Evolutionary conservation across 37 sponge, comb jelly and placozoan genomes (phyloP), one percentile per base, ranked within the genome.

Genomic region (Spongia lamella): DNA sequence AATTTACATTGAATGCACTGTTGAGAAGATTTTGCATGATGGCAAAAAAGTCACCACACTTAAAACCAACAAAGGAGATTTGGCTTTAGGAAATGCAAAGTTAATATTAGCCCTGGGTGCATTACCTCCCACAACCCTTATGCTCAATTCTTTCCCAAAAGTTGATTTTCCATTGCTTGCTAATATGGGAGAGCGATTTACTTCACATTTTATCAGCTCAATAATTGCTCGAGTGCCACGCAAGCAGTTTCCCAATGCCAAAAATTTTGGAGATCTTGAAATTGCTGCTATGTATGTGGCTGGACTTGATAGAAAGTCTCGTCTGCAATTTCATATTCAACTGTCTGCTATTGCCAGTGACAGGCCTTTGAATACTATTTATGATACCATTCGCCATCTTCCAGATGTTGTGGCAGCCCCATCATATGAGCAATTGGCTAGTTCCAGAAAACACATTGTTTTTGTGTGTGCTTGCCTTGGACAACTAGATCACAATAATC

Each of bases 211-310:
- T 43, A 4, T 20, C 26, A 29, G 21, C n/a, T 26, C 63, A 15
- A 25, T 19, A 19, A 17, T 1, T 72, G 27, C 25, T 34, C 24
- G 53, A 24, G 9, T 36, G 20, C 77, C 38, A 20, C 38, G 14
- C 17, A 27, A 61, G 3, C 9, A 3, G 25, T 61, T 27, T 34
- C 4, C 7, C 4, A 2, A 34, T 7, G 6, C 61, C 33, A 5
- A 7, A 54, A 21, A 73, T 21, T 51, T 51, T 20, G 70, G 61
- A 1, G 25, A 32, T 16, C 19, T 83, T 20, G 49, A 83, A 59
- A 66, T 83, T 70, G 77, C 63, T 61, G 84, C 84, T 14, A 37
- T 76, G 17, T 83, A n/a, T 34, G 25, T 83, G n/a, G 71, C 71
- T 2, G 84, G 84, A 39, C 27, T 29, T 29, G 51, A 76, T 13